Percentiles rank a stretch among this genome's conserved stretches.
Evolutionary conservation across 2,888 invertebrate genomes (phyloP).

Genomic region (Chymomyza amoena): DNA sequence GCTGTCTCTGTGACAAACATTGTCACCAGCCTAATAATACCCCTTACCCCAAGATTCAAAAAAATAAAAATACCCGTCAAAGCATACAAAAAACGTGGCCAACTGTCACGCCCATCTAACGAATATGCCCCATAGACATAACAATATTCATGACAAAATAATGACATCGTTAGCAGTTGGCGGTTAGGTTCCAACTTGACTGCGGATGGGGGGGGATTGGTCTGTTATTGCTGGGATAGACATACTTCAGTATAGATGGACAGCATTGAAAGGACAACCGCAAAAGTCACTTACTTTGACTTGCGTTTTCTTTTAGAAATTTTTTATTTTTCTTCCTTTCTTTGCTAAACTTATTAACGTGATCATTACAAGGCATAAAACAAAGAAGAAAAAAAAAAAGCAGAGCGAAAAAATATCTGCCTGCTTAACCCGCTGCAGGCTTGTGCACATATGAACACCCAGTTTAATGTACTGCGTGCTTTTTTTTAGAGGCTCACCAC

Average conservation of each 20-base stretch:
- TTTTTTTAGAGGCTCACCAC: no score
- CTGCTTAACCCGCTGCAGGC: neutral
- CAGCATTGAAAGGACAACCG: neutral
- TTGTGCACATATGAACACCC: neutral
- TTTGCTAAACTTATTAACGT: neutral
- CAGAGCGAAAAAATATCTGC: neutral
- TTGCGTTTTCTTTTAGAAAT: conserved; percentile 13
- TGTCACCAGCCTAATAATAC: no score
- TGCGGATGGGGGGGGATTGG: conserved; percentile 24
- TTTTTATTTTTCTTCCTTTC: neutral
- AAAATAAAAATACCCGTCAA: neutral
- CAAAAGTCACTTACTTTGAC: neutral
- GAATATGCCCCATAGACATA: conserved; percentile 22
- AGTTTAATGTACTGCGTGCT: neutral
- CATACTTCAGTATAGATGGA: neutral
- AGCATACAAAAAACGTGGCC: neutral
- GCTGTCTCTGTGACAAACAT: no score
- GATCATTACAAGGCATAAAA: neutral
- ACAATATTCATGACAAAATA: conserved; percentile 69
- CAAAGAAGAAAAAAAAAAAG: neutral
- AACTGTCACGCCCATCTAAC: neutral
- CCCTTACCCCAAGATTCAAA: no score
- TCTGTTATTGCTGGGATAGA: no score
- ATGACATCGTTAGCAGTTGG: conserved; percentile 50
- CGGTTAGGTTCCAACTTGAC: conserved; percentile 3